Base-by-base conservation (phyloP, 2,888 invertebrate genomes). In the Drosophila diplacantha region DNA sequence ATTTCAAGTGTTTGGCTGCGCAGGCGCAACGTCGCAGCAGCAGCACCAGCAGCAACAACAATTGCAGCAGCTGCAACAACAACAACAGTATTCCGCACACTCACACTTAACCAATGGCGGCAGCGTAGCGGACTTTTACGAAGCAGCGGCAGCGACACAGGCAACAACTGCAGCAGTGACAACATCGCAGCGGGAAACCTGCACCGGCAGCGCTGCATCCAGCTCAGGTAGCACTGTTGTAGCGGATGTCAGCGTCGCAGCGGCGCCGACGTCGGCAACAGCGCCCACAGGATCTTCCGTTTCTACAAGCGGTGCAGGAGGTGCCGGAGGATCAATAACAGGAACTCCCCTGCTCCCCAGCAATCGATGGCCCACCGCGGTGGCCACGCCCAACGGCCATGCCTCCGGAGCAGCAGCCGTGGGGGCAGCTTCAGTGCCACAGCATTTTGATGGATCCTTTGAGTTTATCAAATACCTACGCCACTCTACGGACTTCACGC, bases 391-490 rank as follows among this genome's bases (percentile, higher is more conserved):
- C 57, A 79, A 81, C 49, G 74, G 73, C 50, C 71, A 74, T 56
- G 64, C 70, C 32, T 47, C 71, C 37, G 44, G 44, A 14, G 44
- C 37, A 29, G 29, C 67, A 31, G 67, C 73, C 3, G 46, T 32
- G 14, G 46, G 20, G n/a, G 41, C 55, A 6, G 38, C 46, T 46
- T 53, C 39, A 54, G 63, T 43, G 53, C 73, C 53, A 12, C 87
- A 85, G 52, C 87, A 87, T 53, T 87, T 87, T 53, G 87, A 87
- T 74, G 87, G 88, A 69, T 87, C 88, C 66, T 88, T 88, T 73
- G 87, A 88, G 75, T 87, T 87, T 70, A 83, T 87, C 53, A 87
- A 87, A 81, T 87, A 87, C 84, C 83, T 87, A 63, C 85, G 88
- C 14, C 87, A 88, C 70, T 85, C 87, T 16, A 83, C 85, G 38